Percentiles rank a stretch among this genome's conserved stretches.
phyloP scores from a whole-genome alignment of 2,888 invertebrate species.

The Hemicrepidius hirtus region DNA sequence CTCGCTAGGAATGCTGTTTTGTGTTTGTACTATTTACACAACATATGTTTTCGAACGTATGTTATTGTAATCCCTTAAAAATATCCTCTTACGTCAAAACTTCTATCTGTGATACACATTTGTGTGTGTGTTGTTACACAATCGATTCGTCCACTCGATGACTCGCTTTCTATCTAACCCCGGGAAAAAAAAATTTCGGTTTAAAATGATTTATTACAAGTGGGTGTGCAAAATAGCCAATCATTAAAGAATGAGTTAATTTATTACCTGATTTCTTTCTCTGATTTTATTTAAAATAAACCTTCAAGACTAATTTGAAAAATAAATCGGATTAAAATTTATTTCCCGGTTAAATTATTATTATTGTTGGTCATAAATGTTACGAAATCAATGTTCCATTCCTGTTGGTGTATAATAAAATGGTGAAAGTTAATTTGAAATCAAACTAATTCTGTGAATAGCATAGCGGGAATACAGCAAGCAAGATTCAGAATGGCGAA shows the following conservation, averaged over 20 bases:
- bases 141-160: background rate
- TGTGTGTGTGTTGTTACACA: too few species aligned
- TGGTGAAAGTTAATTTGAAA: too few species aligned
- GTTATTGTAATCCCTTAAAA: conserved; percentile 30
- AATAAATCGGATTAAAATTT: too few species aligned
- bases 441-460: background rate
- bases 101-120: background rate
- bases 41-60: conserved; percentile 30
- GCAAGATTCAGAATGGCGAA: background rate
- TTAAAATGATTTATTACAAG: background rate
- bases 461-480: background rate
- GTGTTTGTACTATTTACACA: conserved; percentile 45
- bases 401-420: too few species aligned
- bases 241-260: too few species aligned
- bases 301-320: too few species aligned
- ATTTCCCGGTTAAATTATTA: too few species aligned
- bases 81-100: conserved; percentile 26
- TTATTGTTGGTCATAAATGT: too few species aligned
- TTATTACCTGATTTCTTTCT: too few species aligned
- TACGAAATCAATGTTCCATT: too few species aligned
- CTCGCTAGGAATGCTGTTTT: conserved; percentile 52
- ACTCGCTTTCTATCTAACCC: background rate
- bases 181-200: background rate
- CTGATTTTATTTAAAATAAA: too few species aligned
- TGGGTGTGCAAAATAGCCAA: too few species aligned